These are phyloP conservation scores for Erethizon dorsatum DNA, from an alignment of 2,797 vertebrate species.

Conservation along the genomic window DNA sequence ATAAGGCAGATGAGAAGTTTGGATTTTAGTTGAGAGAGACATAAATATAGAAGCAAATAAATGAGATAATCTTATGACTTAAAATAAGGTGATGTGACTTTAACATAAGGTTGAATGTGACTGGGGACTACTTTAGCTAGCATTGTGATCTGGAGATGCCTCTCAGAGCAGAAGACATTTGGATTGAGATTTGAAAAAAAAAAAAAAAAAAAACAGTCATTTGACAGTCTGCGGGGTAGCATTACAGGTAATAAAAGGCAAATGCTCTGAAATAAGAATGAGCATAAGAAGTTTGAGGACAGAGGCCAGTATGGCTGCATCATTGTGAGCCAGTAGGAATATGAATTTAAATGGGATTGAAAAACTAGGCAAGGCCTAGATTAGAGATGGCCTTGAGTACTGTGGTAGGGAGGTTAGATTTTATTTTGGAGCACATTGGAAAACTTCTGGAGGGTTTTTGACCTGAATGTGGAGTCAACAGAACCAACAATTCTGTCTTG, in stretches of 20 bases:
- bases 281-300: neutral
- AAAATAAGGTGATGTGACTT: neutral
- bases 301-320: neutral
- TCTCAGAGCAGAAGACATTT: neutral
- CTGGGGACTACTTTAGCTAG: neutral
- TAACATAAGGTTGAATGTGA: neutral
- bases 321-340: neutral
- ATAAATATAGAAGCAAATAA: neutral
- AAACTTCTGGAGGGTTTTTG: neutral
- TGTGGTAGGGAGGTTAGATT: neutral
- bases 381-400: neutral
- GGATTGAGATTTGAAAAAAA: neutral
- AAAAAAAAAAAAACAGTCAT: neutral
- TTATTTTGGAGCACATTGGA: neutral
- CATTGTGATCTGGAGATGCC: neutral
- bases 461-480: neutral
- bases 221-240: neutral
- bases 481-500: neutral
- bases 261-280: neutral
- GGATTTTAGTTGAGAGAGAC: neutral
- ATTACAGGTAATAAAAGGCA: neutral
- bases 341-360: neutral
- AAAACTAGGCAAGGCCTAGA: neutral
- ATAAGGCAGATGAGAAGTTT: neutral
- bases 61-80: neutral